Percentiles rank a stretch among this genome's conserved stretches.
phyloP scores from a whole-genome alignment of 1,140 invertebrate species.

The Megathymus violae region DNA sequence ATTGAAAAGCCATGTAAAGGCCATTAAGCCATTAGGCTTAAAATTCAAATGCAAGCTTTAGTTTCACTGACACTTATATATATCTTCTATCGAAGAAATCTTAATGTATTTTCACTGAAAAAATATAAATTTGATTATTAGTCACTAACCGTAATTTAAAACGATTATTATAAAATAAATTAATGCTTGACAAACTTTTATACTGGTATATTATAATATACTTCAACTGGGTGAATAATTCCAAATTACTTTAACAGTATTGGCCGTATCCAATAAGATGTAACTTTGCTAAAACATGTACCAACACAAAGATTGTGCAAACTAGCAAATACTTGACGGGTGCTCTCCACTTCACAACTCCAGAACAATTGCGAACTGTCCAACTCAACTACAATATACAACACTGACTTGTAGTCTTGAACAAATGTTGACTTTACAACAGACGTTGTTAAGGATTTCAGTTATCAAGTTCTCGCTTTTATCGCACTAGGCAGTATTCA shows the following conservation, averaged over 20 bases:
- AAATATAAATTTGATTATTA: neutral
- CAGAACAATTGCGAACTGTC: conserved; percentile 57
- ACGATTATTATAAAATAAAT: no score
- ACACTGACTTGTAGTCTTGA: conserved; percentile 4
- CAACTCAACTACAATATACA: conserved; percentile 35
- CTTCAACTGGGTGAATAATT: no score
- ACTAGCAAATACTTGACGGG: conserved; percentile 49
- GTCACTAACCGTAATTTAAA: no score
- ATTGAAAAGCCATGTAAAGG: conserved; percentile 29
- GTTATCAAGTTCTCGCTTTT: neutral
- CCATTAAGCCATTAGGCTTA: conserved; percentile 25
- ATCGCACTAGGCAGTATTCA: neutral
- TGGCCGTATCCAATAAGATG: neutral
- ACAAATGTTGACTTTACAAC: conserved; percentile 13
- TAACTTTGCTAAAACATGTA: conserved; percentile 22
- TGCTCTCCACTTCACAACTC: conserved; percentile 41
- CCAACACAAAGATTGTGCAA: conserved; percentile 44
- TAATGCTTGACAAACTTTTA: no score
- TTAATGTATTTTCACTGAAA: neutral
- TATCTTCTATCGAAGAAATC: conserved; percentile 1
- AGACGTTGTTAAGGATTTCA: neutral
- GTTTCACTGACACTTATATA: neutral
- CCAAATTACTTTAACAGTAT: no score
- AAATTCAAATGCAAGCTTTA: conserved; percentile 20
- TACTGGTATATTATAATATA: no score